Conservation (phyloP, 2,113 vertebrate species). For the Paraplagusia blochii region DNA sequence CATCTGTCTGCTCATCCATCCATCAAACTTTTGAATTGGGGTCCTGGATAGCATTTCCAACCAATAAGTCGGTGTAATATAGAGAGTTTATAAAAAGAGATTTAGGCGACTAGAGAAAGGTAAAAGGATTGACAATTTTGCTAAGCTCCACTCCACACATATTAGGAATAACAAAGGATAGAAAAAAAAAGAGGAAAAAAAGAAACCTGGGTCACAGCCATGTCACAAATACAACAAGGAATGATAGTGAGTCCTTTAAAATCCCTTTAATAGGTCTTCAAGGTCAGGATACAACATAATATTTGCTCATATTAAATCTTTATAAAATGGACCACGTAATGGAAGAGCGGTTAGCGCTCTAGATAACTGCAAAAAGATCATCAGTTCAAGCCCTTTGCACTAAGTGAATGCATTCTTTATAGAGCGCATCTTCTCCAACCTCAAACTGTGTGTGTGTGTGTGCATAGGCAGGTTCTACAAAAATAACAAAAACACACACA, state of each 20-base stretch:
- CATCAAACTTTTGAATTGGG: slow-evolving; percentile 56
- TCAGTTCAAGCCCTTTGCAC: no score
- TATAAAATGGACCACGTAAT: no score
- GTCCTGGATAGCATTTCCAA: slow-evolving; percentile 26
- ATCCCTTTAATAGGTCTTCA: no score
- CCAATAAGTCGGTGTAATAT: slow-evolving; percentile 12
- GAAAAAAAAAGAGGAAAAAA: neutral
- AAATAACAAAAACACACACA: no score
- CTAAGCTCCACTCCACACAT: neutral
- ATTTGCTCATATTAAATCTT: no score
- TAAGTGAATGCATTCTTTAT: no score
- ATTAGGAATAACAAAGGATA: slow-evolving; percentile 4
- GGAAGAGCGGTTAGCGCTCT: no score
- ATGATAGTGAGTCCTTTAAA: neutral
- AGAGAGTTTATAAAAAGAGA: neutral
- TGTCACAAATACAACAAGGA: neutral
- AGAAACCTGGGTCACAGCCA: neutral
- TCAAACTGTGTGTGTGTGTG: no score
- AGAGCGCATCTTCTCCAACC: no score
- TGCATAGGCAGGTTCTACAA: no score
- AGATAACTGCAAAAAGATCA: no score
- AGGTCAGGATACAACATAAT: no score
- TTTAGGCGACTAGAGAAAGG: slow-evolving; percentile 17
- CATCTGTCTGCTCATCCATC: slow-evolving; percentile 63
- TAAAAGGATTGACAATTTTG: slow-evolving; percentile 4